phyloP scores from a whole-genome alignment of 1,140 invertebrate species.

The Liolophura sinensis region DNA sequence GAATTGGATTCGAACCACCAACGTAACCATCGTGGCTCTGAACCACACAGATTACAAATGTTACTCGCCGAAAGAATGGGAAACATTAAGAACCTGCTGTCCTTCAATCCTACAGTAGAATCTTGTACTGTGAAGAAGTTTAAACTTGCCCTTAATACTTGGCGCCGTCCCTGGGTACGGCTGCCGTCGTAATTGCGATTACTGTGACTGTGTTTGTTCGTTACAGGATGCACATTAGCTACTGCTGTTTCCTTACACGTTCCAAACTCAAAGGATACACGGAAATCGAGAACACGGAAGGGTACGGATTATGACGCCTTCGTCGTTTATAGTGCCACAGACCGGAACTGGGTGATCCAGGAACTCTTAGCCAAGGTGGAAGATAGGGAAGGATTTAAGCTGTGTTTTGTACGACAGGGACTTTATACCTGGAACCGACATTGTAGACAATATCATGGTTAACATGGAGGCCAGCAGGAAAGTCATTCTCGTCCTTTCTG shows the following conservation, averaged over 20 bases:
- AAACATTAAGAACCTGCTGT: not conserved
- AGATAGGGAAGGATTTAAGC: conserved; percentile 66
- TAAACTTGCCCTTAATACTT: not conserved
- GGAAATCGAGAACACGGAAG: not conserved
- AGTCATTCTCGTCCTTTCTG: conserved; percentile 66
- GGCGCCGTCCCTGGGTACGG: too few species aligned
- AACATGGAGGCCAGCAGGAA: conserved; percentile 66
- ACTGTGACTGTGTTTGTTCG: not conserved
- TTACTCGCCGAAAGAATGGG: not conserved
- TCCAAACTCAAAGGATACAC: too few species aligned
- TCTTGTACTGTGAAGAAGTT: not conserved
- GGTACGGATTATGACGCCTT: conserved; percentile 16
- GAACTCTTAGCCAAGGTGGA: conserved; percentile 15
- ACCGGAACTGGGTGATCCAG: conserved; percentile 12
- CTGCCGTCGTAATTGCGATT: not conserved
- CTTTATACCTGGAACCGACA: conserved; percentile 77
- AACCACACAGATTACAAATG: not conserved
- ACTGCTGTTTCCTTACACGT: conserved; percentile 1
- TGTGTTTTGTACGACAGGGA: conserved; percentile 89
- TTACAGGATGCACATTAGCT: conserved; percentile 8
- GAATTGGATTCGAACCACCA: conserved; percentile 5
- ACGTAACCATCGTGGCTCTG: not conserved
- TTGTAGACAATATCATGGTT: conserved; percentile 66
- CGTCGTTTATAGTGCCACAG: conserved; percentile 15
- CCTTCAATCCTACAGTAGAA: conserved; percentile 3